Conservation (phyloP, 2,113 vertebrate species). For the Caracal caracal region DNA sequence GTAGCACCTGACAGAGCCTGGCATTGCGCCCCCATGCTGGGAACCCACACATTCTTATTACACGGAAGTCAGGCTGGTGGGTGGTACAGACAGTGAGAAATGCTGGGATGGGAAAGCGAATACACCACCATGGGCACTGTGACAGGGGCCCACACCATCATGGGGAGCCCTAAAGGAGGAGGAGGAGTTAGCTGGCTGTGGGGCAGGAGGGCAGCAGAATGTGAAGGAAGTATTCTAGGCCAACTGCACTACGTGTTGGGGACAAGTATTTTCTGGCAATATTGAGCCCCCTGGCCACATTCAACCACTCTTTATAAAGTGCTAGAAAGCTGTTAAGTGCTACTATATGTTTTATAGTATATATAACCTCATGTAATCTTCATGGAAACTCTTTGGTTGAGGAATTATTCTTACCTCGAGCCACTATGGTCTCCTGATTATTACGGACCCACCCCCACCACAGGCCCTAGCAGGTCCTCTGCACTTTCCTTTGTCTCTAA, state of each 20-base stretch:
- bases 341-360: background rate
- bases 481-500: background rate
- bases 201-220: rapidly evolving
- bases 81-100: background rate
- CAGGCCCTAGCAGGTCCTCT: background rate
- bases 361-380: background rate
- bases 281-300: background rate
- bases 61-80: background rate
- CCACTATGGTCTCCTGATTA: background rate
- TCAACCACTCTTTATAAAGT: background rate
- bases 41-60: background rate
- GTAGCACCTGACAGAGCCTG: background rate
- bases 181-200: background rate
- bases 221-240: background rate
- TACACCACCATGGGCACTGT: rapidly evolving
- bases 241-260: background rate
- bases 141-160: background rate
- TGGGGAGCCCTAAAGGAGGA: background rate
- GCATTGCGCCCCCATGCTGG: background rate
- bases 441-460: background rate
- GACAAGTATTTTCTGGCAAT: background rate
- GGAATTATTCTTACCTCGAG: background rate
- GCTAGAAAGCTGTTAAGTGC: background rate
- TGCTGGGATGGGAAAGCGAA: background rate
- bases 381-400: background rate